Conservation (phyloP, 2,797 vertebrate genomes). For the Halcyon badia region DNA sequence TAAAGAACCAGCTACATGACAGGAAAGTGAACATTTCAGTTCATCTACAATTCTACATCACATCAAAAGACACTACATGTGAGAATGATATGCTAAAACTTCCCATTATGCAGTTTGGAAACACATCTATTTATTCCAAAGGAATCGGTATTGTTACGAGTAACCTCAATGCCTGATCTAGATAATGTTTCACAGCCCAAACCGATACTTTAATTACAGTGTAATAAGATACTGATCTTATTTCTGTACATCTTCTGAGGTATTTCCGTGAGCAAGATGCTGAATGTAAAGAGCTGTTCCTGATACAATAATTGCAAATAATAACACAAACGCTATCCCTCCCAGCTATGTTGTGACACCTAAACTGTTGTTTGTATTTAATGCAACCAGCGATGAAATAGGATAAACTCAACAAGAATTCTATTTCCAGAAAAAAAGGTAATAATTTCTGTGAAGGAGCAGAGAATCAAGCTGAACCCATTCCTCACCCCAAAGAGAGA, state of each 20-base stretch:
- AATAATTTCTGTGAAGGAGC: background rate
- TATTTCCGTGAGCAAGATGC: slow-evolving; percentile 31
- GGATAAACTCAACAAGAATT: background rate
- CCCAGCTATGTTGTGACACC: slow-evolving; percentile 11
- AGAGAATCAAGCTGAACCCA: background rate
- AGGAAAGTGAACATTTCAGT: slow-evolving; percentile 68
- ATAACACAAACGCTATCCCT: background rate
- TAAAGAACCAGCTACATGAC: slow-evolving; percentile 74
- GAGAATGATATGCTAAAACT: slow-evolving; percentile 31
- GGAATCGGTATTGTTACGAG: slow-evolving; percentile 14
- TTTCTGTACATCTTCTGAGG: slow-evolving; percentile 22
- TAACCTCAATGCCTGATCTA: slow-evolving; percentile 50
- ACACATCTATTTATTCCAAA: slow-evolving; percentile 33
- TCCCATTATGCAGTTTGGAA: slow-evolving; percentile 44
- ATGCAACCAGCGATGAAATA: background rate
- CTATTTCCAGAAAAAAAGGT: background rate
- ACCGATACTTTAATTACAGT: slow-evolving; percentile 68
- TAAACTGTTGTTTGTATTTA: background rate
- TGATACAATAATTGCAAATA: slow-evolving; percentile 32
- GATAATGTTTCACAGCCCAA: slow-evolving; percentile 59
- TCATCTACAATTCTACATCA: slow-evolving; percentile 63
- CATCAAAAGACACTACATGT: slow-evolving; percentile 56
- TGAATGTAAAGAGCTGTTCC: background rate
- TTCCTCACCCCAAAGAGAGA: background rate
- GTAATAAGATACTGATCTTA: slow-evolving; percentile 57